These are phyloP conservation scores for Drosophila carrolli DNA, from an alignment of 1,140 invertebrate species.

Conservation along the genomic window DNA sequence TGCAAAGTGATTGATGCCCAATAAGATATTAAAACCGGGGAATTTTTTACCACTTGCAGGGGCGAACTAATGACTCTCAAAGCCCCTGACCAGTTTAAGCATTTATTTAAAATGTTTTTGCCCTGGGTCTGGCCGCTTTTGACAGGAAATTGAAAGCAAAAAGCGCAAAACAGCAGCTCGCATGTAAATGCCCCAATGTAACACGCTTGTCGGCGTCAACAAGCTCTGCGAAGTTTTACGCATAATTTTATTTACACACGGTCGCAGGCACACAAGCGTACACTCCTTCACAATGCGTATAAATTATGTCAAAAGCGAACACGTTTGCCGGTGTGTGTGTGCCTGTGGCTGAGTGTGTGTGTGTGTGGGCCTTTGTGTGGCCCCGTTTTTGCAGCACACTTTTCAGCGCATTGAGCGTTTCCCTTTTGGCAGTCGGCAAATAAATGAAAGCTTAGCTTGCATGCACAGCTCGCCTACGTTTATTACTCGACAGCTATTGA, in stretches of 20 bases:
- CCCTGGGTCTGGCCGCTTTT: conserved; percentile 7
- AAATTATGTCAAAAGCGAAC: conserved; percentile 51
- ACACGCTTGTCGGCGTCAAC: conserved; percentile 62
- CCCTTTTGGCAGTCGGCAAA: conserved; percentile 43
- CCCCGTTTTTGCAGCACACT: conserved; percentile 39
- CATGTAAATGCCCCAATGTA: conserved; percentile 54
- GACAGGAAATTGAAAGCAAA: conserved; percentile 42
- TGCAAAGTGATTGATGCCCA: conserved; percentile 31
- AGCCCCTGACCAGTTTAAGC: conserved; percentile 13
- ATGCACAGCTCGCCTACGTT: conserved; percentile 45
- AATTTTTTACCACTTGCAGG: conserved; percentile 12
- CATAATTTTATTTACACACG: conserved; percentile 63
- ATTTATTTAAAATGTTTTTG: conserved; percentile 43
- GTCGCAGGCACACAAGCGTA: conserved; percentile 39
- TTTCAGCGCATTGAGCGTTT: conserved; percentile 40
- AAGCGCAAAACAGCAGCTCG: conserved; percentile 38
- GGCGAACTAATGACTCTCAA: conserved; percentile 43
- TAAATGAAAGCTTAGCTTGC: conserved; percentile 51
- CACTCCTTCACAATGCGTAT: conserved; percentile 37
- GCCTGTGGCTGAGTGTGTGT: background rate
- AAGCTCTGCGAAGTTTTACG: conserved; percentile 59
- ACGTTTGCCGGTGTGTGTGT: background rate
- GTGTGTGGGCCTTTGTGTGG: conserved; percentile 24
- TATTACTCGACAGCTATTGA: conserved; percentile 40
- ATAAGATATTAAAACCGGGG: conserved; percentile 23